Evolutionary conservation across 2,113 vertebrate species (phyloP).

Genomic region (Ahaetulla prasina): DNA sequence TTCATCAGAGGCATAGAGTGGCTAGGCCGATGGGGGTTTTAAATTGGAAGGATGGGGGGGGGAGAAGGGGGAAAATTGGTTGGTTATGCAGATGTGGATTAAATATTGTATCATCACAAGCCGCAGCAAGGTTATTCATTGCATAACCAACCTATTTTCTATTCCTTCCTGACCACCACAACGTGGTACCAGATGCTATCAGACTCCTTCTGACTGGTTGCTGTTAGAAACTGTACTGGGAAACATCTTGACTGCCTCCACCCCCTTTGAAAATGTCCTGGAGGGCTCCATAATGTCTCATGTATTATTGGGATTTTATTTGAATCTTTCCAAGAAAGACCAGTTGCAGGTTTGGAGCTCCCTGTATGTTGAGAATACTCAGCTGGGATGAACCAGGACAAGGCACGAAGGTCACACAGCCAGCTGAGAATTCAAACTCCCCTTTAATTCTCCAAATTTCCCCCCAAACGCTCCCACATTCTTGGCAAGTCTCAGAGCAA

Average conservation of each 20-base stretch:
- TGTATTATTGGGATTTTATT: not conserved
- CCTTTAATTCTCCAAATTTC: too few species aligned
- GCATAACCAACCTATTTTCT: not conserved
- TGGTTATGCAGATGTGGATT: not conserved
- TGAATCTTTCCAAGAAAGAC: not conserved
- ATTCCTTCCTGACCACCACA: not conserved
- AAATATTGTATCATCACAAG: not conserved
- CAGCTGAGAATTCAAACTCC: too few species aligned
- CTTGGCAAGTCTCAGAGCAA: too few species aligned
- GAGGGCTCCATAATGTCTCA: not conserved
- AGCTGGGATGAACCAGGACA: not conserved
- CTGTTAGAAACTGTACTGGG: not conserved
- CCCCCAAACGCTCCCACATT: too few species aligned
- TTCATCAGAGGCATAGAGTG: not conserved
- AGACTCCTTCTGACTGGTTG: not conserved
- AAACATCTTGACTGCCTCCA: not conserved
- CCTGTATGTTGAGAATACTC: not conserved
- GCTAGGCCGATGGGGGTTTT: not conserved
- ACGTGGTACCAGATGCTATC: too few species aligned
- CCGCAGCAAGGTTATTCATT: not conserved
- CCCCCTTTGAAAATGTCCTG: not conserved
- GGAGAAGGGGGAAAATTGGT: not conserved
- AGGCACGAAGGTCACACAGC: too few species aligned
- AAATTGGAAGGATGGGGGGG: not conserved
- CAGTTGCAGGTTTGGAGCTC: not conserved